Base-by-base conservation (phyloP, 2,113 vertebrate species). In the Cisticola juncidis region DNA sequence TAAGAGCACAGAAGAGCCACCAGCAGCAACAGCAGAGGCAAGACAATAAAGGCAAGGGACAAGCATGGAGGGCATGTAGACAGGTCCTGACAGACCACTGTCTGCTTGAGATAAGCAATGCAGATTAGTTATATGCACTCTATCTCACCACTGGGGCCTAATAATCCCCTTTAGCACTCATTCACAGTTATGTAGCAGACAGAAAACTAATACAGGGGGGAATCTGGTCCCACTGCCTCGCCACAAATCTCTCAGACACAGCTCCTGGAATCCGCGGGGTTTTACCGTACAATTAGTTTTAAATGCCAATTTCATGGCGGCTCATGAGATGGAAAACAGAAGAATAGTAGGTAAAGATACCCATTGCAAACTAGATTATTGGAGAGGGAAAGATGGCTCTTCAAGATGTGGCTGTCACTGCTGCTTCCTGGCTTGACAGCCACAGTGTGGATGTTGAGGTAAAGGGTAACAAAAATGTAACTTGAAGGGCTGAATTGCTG, bases 231-330 rank as follows among this genome's bases (percentile, higher is more conserved):
- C 90, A 60, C 91, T 88, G 95, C 91, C 95, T 97, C 11, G 21
- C 96, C 68, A 95, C 98, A 97, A 98, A 98, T 98, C 98, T 98
- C 98, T 98, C 80, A 97, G 96, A 96, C 95, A 84, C 91, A 54
- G 97, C 93, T 98, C 97, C 96, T 96, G 97, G 97, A 98, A 98
- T 98, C 95, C 5, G 86, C 58, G 80, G 94, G 97, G 98, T 98
- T 98, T 98, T 92, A 96, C 98, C 96, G 97, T 98, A 98, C 98
- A 98, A 98, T 99, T 99, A 98, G 98, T 98, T 98, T 98, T 98
- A 98, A 99, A 99, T 99, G 98, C 98, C 98, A 99, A 99, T 99
- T 99, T 99, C 99, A 99, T 97, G 98, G 98, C 26, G 38, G 98
- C 97, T 98, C 98, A 98, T 93, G 97, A 98, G 97, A 97, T 98